Evolutionary conservation across 1,140 invertebrate species (phyloP).

Genomic region (Papilio aristodemus): DNA sequence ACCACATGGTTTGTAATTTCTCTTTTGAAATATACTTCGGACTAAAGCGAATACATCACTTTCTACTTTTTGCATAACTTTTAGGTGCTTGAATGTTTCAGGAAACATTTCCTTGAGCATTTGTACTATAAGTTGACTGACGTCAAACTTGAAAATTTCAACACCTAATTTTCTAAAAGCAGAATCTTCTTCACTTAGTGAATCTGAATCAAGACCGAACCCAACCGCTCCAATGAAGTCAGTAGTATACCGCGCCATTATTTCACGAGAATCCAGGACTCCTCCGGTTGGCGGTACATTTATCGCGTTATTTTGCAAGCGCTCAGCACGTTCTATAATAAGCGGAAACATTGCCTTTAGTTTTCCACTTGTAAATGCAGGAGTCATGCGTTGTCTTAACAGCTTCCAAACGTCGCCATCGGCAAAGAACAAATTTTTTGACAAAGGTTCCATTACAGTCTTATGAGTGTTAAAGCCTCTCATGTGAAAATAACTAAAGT

Average conservation of each 20-base stretch:
- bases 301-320: conserved; percentile 40
- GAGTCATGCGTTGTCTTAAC: conserved; percentile 77
- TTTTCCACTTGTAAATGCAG: conserved; percentile 80
- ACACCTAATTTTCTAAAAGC: conserved; percentile 45
- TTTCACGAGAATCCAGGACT: conserved; percentile 57
- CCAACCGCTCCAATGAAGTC: conserved; percentile 69
- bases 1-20: conserved; percentile 44
- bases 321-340: conserved; percentile 50
- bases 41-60: conserved; percentile 32
- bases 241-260: conserved; percentile 54
- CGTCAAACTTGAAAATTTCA: conserved; percentile 44
- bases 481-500: neutral
- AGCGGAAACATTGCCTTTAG: conserved; percentile 77
- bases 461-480: neutral
- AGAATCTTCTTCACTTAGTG: conserved; percentile 44
- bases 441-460: neutral
- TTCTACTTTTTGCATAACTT: conserved; percentile 36
- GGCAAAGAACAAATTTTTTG: neutral
- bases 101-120: conserved; percentile 36
- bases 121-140: conserved; percentile 25
- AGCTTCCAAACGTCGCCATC: conserved; percentile 75
- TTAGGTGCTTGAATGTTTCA: conserved; percentile 33
- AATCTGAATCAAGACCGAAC: conserved; percentile 49
- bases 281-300: conserved; percentile 7
- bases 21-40: conserved; percentile 31